Conservation (phyloP, 1,140 invertebrate species). For the Drosophila mayri region DNA sequence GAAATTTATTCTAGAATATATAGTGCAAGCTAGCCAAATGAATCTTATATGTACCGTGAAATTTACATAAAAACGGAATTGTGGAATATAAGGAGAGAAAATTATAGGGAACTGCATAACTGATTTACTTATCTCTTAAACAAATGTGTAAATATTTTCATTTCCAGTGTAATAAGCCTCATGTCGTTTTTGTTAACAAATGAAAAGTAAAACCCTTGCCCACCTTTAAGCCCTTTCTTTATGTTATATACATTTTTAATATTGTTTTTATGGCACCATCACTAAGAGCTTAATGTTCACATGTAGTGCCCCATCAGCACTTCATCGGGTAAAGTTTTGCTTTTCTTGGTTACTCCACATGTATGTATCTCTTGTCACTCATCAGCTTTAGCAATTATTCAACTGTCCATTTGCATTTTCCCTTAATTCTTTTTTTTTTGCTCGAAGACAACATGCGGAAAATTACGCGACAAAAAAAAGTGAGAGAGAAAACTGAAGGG, state of each 20-base stretch:
- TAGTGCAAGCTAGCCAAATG: conserved; percentile 22
- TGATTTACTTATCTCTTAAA: too few species aligned
- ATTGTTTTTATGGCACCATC: conserved; percentile 18
- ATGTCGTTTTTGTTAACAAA: not conserved
- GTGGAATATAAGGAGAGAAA: not conserved
- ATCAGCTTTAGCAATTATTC: conserved; percentile 71
- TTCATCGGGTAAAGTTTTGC: conserved; percentile 17
- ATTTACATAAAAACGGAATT: conserved; percentile 25
- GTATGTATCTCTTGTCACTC: conserved; percentile 40
- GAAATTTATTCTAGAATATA: conserved; percentile 56
- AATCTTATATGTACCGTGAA: conserved; percentile 12
- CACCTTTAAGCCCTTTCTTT: not conserved
- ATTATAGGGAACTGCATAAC: too few species aligned
- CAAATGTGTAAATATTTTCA: not conserved
- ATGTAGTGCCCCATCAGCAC: conserved; percentile 33
- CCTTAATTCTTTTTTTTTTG: conserved; percentile 15
- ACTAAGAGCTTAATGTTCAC: conserved; percentile 27
- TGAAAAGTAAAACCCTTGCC: not conserved
- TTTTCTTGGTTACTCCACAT: conserved; percentile 24
- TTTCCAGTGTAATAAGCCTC: not conserved
- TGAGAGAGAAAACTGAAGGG: conserved; percentile 3
- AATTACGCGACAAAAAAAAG: conserved; percentile 72
- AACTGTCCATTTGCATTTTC: conserved; percentile 72
- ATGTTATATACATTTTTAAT: conserved; percentile 27
- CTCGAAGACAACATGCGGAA: conserved; percentile 77